Evolutionary conservation across 2,113 vertebrate species (phyloP).

Genomic region (Otocyon megalotis): DNA sequence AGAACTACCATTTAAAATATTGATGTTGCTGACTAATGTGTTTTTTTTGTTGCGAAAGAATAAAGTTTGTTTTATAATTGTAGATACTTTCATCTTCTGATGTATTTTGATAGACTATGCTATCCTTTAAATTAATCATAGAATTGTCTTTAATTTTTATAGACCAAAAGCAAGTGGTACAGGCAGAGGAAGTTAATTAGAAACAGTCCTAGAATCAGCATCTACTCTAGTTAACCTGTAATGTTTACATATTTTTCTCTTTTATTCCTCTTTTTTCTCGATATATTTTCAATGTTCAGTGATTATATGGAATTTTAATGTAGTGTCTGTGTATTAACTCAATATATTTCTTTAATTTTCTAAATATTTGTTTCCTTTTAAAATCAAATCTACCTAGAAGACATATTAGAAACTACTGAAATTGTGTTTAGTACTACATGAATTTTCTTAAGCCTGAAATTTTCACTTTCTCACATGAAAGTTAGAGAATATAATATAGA

Average conservation of each 20-base stretch:
- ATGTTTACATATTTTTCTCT: neutral
- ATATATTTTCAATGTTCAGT: neutral
- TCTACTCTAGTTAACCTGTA: neutral
- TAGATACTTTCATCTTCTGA: constrained; percentile 79
- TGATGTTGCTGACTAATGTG: constrained; percentile 67
- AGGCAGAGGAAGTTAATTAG: neutral
- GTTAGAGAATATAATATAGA: neutral
- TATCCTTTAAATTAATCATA: neutral
- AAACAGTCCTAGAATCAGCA: neutral
- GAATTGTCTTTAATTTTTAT: constrained; percentile 15
- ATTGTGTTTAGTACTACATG: neutral
- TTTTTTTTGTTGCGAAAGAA: constrained; percentile 67
- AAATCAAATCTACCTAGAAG: neutral
- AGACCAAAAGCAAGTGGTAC: neutral
- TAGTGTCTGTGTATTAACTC: neutral
- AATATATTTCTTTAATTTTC: neutral
- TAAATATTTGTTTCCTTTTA: neutral
- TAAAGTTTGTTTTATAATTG: constrained; percentile 58
- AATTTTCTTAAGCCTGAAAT: neutral
- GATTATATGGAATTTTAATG: neutral
- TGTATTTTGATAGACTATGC: constrained; percentile 42
- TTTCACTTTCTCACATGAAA: neutral
- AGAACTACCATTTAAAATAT: constrained; percentile 73
- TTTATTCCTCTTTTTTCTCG: neutral
- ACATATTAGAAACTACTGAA: neutral